Evolutionary conservation across 2,888 invertebrate species (phyloP), one percentile per base, ranked within the genome.

Genomic region (Cyclophora punctaria): DNA sequence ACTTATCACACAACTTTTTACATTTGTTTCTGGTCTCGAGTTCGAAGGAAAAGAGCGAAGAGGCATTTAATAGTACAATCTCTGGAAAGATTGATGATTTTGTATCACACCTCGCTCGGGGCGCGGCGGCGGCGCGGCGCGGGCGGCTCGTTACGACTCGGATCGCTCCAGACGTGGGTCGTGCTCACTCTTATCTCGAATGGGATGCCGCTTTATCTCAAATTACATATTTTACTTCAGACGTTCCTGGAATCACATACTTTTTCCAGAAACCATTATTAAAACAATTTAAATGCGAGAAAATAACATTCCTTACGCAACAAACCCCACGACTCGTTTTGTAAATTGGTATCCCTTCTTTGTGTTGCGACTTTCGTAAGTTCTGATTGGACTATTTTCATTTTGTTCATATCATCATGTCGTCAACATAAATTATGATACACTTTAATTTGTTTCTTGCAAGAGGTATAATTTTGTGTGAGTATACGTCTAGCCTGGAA

Each of bases 1-100:
- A 88, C 87, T 88, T 88, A 88, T 88, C 88, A 87, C 88, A 86
- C 85, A 88, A 88, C 87, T 88, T 88, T 88, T 88, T 88, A 88
- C 88, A 88, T 88, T 88, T 88, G 88, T 88, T 88, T 88, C 87
- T 88, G 86, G 85, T 84, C 82, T 83, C 72, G 78, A 84, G 83
- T 86, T 82, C 82, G 83, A 80, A 74, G 82, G 82, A 83, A 85
- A 80, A 78, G 85, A 87, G 81, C 84, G 85, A 83, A 81, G 85
- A 86, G 83, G 85, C 87, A 83, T 88, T 87, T 88, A 88, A 88
- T 87, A 87, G 87, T 86, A 87, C 85, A 86, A 87, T 87, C 87
- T 86, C 81, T 80, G 80, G 76, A 71, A 86, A 88, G 88, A 88
- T 87, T 88, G 88, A 88, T 88, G 88, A 88, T 87, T 87, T 86